Percentiles rank a stretch among this genome's conserved stretches.
phyloP scores from a whole-genome alignment of 2,888 invertebrate genomes.

The Tetanocera ferruginea region DNA sequence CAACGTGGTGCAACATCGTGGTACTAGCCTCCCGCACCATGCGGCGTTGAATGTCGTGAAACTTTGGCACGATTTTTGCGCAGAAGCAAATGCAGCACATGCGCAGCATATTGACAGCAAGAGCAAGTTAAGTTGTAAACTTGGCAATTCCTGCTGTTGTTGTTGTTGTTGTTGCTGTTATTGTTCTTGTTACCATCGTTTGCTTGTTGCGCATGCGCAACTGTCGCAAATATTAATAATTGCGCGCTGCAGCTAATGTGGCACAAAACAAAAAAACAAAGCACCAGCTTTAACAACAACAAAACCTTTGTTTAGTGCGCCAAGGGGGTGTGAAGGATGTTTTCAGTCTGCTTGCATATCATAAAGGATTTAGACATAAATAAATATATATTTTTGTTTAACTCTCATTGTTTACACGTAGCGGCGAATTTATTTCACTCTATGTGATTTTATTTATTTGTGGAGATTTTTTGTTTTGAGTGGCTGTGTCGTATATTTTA shows the following conservation, averaged over 20 bases:
- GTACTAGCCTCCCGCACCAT: constrained; percentile 13
- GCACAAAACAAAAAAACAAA: neutral
- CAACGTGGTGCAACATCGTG: neutral
- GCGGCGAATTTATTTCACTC: neutral
- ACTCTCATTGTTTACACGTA: constrained; percentile 20
- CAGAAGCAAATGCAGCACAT: constrained; percentile 25
- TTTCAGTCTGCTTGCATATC: neutral
- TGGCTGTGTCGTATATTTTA: neutral
- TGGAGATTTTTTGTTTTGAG: neutral
- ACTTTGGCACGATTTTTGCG: constrained; percentile 49
- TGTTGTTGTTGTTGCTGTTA: constrained; percentile 5
- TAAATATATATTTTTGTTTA: constrained; percentile 4
- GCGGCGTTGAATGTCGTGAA: constrained; percentile 48
- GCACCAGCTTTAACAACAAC: neutral
- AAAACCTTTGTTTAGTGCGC: neutral
- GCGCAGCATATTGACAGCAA: constrained; percentile 20
- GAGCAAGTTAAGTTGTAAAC: constrained; percentile 46
- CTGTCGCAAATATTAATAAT: constrained; percentile 17
- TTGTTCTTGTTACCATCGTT: neutral
- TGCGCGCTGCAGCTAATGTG: constrained; percentile 4
- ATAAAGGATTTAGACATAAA: neutral
- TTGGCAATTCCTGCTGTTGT: constrained; percentile 9
- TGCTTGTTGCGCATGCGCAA: neutral
- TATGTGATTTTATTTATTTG: neutral
- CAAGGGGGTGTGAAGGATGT: neutral